Evolutionary conservation across 1,140 invertebrate genomes (phyloP), one percentile per base, ranked within the genome.

Genomic region (Solen grandis): DNA sequence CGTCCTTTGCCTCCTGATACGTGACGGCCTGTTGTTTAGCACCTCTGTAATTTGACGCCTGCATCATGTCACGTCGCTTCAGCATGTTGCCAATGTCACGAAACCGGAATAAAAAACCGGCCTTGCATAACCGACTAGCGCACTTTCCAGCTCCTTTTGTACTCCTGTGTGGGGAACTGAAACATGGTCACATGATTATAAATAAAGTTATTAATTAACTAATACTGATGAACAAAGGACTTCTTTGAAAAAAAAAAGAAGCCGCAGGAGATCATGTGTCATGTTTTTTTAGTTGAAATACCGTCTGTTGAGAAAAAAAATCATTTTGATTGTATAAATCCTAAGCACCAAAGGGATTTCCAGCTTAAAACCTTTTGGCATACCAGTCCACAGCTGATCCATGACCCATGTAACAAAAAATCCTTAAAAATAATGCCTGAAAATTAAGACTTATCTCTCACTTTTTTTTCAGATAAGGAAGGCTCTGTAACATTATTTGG

Each of bases 71-170:
- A 22, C 27, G 25, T 29, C 59, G 70, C 35, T 84, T 84, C 1
- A 76, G 33, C 14, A 78, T 35, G 36, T 66, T 84, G n/a, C 65
- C 83, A 13, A 84, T 55, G 14, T 84, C 83, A 13, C 79, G 72
- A 62, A 73, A 84, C 36, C 83, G 31, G 59, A 77, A 78, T 16
- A 82, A 54, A 36, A 84, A 82, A 55, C 52, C 83, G 22, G 83
- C 83, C 41, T 84, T 84, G 54, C 80, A 78, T 5, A 84, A 46
- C 33, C 83, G 38, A 66, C 83, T 84, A 14, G 83, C 36, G 50
- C 77, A 80, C 22, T 31, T 22, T 13, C 69, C 77, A 5, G 35
- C 19, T n/a, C 14, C 29, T 33, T 54, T 65, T 19, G 41, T 65
- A 35, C 77, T 80, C 50, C 77, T 31, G 22, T 54, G 63, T 46